Evolutionary conservation across 2,113 vertebrate genomes (phyloP).

Genomic region (Uropsilus gracilis): DNA sequence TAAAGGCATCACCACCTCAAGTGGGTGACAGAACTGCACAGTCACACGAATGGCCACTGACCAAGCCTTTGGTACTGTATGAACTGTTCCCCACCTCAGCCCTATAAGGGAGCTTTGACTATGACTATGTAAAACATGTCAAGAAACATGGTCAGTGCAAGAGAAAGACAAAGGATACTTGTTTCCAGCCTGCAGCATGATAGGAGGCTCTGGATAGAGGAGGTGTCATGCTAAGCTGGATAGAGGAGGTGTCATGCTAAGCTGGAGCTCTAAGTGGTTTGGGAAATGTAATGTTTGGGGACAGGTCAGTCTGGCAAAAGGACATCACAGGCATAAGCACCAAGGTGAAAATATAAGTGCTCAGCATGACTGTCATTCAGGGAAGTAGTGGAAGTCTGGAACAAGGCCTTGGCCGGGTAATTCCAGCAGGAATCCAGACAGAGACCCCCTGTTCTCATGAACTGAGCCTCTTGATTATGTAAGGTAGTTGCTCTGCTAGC

Average conservation of each 20-base stretch:
- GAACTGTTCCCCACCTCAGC: neutral
- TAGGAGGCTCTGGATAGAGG: neutral
- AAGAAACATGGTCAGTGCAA: neutral
- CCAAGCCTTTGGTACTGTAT: neutral
- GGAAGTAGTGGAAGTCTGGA: neutral
- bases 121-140: neutral
- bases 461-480: neutral
- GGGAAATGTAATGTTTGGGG: neutral
- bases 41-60: neutral
- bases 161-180: neutral
- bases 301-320: neutral
- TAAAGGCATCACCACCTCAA: neutral
- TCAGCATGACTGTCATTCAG: neutral
- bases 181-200: neutral
- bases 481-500: neutral
- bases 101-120: neutral
- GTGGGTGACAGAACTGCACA: accelerated
- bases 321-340: neutral
- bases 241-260: neutral
- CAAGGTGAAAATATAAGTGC: neutral
- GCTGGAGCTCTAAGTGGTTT: neutral
- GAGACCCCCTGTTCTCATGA: neutral
- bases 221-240: neutral
- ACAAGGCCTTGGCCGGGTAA: neutral
- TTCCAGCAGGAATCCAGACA: neutral